phyloP scores from a whole-genome alignment of 2,113 vertebrate genomes.

The Barnardius zonarius region DNA sequence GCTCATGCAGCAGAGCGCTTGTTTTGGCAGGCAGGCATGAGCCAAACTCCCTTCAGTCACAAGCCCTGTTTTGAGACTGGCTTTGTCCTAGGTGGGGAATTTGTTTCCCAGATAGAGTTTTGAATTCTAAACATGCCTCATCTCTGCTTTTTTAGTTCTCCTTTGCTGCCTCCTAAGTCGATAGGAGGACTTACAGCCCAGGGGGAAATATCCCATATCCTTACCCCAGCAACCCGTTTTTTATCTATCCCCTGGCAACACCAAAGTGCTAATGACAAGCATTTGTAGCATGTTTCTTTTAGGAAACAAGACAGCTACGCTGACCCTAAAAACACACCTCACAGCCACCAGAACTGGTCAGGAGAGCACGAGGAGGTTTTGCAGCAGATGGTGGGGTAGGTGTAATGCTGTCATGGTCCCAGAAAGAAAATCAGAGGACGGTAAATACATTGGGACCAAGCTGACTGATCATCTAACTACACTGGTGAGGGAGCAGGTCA shows the following conservation, averaged over 20 bases:
- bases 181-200: not conserved
- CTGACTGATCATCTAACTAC: not conserved
- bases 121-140: not conserved
- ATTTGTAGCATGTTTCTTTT: not conserved
- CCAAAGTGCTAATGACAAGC: not conserved
- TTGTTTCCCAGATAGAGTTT: not conserved
- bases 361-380: not conserved
- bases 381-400: not conserved
- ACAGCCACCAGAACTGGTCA: not conserved
- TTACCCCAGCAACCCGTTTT: not conserved
- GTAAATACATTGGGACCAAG: not conserved
- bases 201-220: not conserved
- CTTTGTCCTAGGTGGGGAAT: fast-evolving
- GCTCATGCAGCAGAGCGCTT: not conserved
- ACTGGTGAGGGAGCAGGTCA: not conserved
- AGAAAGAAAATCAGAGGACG: not conserved
- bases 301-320: not conserved
- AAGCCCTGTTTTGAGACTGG: not conserved
- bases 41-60: not conserved
- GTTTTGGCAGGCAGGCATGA: fast-evolving
- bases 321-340: not conserved
- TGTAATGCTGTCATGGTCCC: not conserved
- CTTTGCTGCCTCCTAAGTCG: not conserved
- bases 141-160: not conserved
- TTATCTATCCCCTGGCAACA: not conserved